A percentile compares a stretch with the other conserved stretches of the same genome.
phyloP scores from a whole-genome alignment of 2,888 invertebrate species.

The Tetranychus piercei region DNA sequence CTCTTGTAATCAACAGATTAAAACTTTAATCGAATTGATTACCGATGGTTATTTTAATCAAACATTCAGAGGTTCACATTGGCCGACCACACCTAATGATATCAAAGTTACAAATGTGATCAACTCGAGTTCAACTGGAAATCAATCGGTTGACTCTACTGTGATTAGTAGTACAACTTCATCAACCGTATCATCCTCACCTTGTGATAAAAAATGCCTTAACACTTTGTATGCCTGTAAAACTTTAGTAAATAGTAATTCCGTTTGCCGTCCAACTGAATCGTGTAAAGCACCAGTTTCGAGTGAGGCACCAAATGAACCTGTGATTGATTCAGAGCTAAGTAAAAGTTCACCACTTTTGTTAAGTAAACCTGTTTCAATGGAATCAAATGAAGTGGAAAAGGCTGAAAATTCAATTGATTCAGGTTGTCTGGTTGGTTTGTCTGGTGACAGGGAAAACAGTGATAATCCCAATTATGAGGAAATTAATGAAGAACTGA shows the following conservation, averaged over 20 bases:
- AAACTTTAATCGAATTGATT: background rate
- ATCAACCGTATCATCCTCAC: background rate
- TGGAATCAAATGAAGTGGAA: no score
- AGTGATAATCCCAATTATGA: constrained; percentile 1
- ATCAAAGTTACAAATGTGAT: background rate
- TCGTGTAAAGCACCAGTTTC: background rate
- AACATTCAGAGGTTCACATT: background rate
- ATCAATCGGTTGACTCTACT: background rate
- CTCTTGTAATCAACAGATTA: background rate
- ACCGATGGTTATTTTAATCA: background rate
- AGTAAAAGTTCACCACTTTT: no score
- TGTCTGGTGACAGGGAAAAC: background rate
- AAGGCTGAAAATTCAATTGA: no score
- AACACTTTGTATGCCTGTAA: background rate
- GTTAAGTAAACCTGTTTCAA: no score
- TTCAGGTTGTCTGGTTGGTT: no score
- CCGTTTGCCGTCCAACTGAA: background rate
- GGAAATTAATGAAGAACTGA: constrained; percentile 4
- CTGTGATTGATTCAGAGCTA: background rate
- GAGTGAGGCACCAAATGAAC: background rate
- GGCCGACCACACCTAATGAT: background rate
- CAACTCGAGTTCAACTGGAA: background rate
- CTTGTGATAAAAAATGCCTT: background rate
- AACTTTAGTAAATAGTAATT: background rate
- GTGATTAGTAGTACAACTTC: background rate